Base-by-base conservation (phyloP, 2,797 vertebrate species). In the Spinibarbus caldwelli region DNA sequence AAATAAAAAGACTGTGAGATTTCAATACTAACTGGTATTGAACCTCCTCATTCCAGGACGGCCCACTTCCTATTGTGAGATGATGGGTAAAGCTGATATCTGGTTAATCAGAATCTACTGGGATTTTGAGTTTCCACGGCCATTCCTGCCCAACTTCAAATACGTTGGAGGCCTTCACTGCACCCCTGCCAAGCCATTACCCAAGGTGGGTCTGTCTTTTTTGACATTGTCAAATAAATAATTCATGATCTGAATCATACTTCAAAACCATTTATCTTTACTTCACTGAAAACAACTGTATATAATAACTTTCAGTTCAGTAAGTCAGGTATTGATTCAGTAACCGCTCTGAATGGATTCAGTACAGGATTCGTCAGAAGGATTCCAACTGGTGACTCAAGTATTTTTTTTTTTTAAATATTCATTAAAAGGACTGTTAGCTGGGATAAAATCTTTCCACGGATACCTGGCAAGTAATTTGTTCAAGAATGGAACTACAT, bases 71-170 rank as follows among this genome's bases (percentile, higher is more conserved):
- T 80, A 94, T 62, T 98, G 97, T 84, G 95, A 99, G 91, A 88
- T 90, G 0, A 95, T 97, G 94, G 93, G 97, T 0, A 97, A 93
- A 90, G 96, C 96, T 70, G 97, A 98, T 80, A 95, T 99, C 67
- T 99, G 97, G 97, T 88, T 98, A 84, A 97, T 98, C 0, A 89
- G 96, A 83, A 97, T 96, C 7, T 98, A 97, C 85, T 98, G 98
- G 97, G 97, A 99, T 90, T 96, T 98, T 88, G 97, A 98, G 86
- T 99, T 96, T 90, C 97, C 97, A 70, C 95, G 95, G 7, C 97
- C 97, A 72, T 92, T 95, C 45, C 94, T 97, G 62, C 97, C 96
- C 2, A 99, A 98, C 91, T 98, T 98, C 82, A 96, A 97, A 86
- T 98, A 94, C 82, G 94, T 99, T 23, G 97, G 97, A 88, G 98